Percentiles rank a stretch among this genome's conserved stretches.
These are phyloP conservation scores for Aplidium turbinatum DNA, from an alignment of 23 tunicate species.

Conservation along the genomic window DNA sequence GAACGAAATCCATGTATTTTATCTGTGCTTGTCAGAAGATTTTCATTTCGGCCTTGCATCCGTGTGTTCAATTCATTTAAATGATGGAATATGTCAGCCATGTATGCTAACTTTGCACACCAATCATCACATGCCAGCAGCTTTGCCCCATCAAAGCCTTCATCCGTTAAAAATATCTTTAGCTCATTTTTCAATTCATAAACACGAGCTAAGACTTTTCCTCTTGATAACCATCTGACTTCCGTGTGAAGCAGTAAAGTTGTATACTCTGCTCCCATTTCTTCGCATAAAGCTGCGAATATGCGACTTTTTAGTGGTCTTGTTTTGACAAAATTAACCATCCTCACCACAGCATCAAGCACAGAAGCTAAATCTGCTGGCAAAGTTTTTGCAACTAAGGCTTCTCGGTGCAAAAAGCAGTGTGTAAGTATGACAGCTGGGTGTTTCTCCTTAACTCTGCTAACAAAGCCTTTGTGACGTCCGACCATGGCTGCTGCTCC, in stretches of 20 bases:
- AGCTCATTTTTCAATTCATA: constrained; percentile 11
- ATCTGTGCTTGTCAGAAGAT: constrained; percentile 12
- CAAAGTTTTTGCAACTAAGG: constrained; percentile 34
- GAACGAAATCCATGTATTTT: constrained; percentile 31
- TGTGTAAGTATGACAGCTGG: neutral
- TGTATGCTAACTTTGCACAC: constrained; percentile 43
- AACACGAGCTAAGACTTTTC: constrained; percentile 24
- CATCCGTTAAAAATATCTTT: neutral
- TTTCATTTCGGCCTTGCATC: constrained; percentile 17
- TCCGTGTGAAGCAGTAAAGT: neutral
- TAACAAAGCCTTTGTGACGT: constrained; percentile 19
- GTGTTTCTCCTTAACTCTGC: constrained; percentile 21
- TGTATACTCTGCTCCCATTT: constrained; percentile 18
- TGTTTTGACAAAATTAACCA: constrained; percentile 28
- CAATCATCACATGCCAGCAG: constrained; percentile 49
- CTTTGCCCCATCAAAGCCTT: constrained; percentile 13
- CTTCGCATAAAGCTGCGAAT: constrained; percentile 14
- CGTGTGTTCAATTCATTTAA: constrained; percentile 5
- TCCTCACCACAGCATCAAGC: constrained; percentile 9
- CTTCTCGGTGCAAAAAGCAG: constrained; percentile 37
- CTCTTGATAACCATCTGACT: constrained; percentile 20
- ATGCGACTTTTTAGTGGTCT: constrained; percentile 34
- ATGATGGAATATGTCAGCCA: constrained; percentile 18
- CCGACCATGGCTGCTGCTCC: constrained; percentile 28
- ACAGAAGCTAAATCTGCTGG: constrained; percentile 44